phyloP scores from a whole-genome alignment of 2,888 invertebrate species.

The Gonocerus acuteangulatus region DNA sequence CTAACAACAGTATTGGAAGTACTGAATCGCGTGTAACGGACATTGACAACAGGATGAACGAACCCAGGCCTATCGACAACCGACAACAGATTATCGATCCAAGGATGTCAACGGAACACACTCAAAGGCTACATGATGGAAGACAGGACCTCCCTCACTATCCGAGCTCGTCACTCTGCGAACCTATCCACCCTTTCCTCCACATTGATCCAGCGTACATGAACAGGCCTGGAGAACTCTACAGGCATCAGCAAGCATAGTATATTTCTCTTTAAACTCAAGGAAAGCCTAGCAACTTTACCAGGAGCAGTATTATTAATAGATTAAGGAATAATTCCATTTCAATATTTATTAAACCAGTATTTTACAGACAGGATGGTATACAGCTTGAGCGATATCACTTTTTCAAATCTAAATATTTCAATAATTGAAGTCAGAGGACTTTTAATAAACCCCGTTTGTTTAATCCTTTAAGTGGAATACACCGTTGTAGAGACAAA shows the following conservation, averaged over 20 bases:
- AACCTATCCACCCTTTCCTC: neutral
- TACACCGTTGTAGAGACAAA: no score
- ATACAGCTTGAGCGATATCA: no score
- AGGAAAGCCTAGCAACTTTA: no score
- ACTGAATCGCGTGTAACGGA: neutral
- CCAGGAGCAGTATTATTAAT: no score
- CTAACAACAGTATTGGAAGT: neutral
- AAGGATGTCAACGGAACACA: neutral
- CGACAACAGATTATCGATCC: neutral
- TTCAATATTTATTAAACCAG: no score
- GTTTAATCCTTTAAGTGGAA: no score
- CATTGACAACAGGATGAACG: neutral
- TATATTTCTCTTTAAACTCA: neutral
- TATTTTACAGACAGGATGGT: no score
- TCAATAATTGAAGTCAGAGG: no score
- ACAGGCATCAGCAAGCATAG: conserved; percentile 5
- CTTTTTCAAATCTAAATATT: no score
- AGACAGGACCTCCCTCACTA: neutral
- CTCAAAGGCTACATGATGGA: neutral
- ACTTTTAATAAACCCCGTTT: no score
- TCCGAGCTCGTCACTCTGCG: neutral
- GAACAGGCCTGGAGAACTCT: neutral
- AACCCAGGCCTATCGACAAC: neutral
- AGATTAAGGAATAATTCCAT: no score
- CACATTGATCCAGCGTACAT: neutral